A percentile compares a stretch with the other conserved stretches of the same genome.
These are phyloP conservation scores for Spodoptera littoralis DNA, from an alignment of 2,888 invertebrate species.

Conservation along the genomic window DNA sequence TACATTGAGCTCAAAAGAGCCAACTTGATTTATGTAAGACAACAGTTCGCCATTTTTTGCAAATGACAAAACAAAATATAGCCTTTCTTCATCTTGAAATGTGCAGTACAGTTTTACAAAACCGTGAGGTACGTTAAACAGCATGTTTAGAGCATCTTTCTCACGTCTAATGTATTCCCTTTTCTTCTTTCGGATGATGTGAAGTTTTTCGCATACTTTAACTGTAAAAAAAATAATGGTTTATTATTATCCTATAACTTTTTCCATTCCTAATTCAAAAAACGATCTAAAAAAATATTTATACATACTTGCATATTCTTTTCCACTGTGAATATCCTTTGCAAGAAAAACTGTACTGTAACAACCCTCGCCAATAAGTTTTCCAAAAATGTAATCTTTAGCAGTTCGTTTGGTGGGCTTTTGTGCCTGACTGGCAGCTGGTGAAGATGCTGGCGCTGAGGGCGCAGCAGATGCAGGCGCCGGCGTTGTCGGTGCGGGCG, in stretches of 20 bases:
- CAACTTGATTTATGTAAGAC: slow-evolving; percentile 96
- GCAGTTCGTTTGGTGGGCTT: slow-evolving; percentile 91
- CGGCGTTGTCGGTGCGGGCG: slow-evolving; percentile 78
- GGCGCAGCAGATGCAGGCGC: slow-evolving; percentile 78
- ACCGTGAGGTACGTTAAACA: slow-evolving; percentile 94
- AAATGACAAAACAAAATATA: slow-evolving; percentile 98
- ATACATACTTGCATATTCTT: slow-evolving; percentile 97
- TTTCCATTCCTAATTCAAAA: not conserved
- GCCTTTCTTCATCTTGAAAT: slow-evolving; percentile 97
- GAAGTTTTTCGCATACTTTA: slow-evolving; percentile 98
- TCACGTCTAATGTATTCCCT: slow-evolving; percentile 97
- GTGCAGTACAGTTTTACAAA: slow-evolving; percentile 98
- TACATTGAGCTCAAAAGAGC: slow-evolving; percentile 96
- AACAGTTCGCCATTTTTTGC: slow-evolving; percentile 98
- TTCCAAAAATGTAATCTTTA: slow-evolving; percentile 98
- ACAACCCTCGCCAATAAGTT: slow-evolving; percentile 98
- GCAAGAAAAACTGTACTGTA: slow-evolving; percentile 98
- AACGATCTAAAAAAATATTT: not conserved
- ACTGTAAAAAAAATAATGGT: slow-evolving; percentile 89
- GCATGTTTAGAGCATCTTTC: slow-evolving; percentile 96
- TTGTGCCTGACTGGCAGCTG: slow-evolving; percentile 79
- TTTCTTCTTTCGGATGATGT: slow-evolving; percentile 97
- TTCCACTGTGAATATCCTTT: slow-evolving; percentile 95
- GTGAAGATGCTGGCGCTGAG: slow-evolving; percentile 78
- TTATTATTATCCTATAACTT: no score